These are phyloP conservation scores for Elanoides forficatus DNA, from an alignment of 2,113 vertebrate species.

Conservation along the genomic window DNA sequence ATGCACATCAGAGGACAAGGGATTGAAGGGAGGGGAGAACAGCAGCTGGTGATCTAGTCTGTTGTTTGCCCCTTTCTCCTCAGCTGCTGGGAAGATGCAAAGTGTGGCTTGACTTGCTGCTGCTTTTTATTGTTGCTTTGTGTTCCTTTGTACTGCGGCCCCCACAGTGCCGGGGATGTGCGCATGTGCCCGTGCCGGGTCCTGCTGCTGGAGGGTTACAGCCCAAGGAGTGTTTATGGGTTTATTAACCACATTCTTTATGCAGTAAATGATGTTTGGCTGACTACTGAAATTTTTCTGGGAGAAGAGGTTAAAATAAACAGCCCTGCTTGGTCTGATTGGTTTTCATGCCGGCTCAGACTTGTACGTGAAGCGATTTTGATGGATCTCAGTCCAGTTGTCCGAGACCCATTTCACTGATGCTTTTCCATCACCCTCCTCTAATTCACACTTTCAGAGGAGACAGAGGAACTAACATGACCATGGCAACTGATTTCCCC, in stretches of 20 bases:
- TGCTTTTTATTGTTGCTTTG: background rate
- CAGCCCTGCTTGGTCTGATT: background rate
- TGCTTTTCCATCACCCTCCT: background rate
- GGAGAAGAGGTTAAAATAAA: background rate
- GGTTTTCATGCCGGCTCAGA: background rate
- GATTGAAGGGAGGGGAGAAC: background rate
- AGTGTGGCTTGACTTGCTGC: background rate
- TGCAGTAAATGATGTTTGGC: background rate
- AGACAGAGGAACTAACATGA: background rate
- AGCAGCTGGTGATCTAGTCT: background rate
- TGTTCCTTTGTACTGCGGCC: background rate
- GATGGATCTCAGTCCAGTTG: background rate
- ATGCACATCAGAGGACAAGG: background rate
- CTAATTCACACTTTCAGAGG: background rate
- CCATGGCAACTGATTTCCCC: fast-evolving
- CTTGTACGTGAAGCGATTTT: background rate
- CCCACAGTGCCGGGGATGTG: background rate
- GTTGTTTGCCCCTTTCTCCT: background rate
- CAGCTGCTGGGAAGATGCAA: background rate
- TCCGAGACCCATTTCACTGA: background rate
- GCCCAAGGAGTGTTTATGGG: background rate
- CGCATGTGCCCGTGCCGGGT: fast-evolving
- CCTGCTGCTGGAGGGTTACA: background rate
- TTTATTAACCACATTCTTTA: background rate
- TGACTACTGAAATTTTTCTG: background rate